Base-by-base conservation (phyloP, 2,797 vertebrate genomes). In the Falco peregrinus region DNA sequence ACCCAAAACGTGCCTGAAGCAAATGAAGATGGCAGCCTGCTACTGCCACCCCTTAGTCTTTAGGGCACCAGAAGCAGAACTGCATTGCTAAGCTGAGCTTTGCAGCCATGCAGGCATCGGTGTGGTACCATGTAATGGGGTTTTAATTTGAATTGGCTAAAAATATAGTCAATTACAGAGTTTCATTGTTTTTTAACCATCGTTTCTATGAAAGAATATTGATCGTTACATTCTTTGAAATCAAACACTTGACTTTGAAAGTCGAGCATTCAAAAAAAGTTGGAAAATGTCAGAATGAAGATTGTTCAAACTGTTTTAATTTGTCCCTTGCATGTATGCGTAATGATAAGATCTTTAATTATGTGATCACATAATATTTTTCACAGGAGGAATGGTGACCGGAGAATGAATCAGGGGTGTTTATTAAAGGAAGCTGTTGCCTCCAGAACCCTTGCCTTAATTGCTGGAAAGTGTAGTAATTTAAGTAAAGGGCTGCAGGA, bases 311-410 rank as follows among this genome's bases (percentile, higher is more conserved):
- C 61, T 89, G 76, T 90, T 94, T 83, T 92, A 91, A 92, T 96
- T 91, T 95, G 89, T 89, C 54, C 80, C 79, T 95, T 84, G 84
- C 69, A 69, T 85, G 90, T 89, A 56, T 71, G 65, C 82, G 22
- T 80, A 89, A 77, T 0, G 75, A 92, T 95, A 95, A 93, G 88
- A 92, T 96, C 92, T 97, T 97, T 96, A 93, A 94, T 94, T 96
- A 87, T 87, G 65, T 89, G 94, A 95, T 95, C 93, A 91, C 81
- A 33, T 83, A 68, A n/a, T 90, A 96, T 96, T 96, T 96, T 92
- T 95, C 89, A 33, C 75, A 33, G 81, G 53, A 85, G 90, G 81
- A 88, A 74, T 63, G 54, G 59, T 93, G 83, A 89, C 83, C 63
- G 24, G 94, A 88, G 76, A 94, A 75, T 75, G 73, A 95, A 91